Conservation (phyloP, 2,797 vertebrate genomes). For the Craterocephalus amniculus region DNA sequence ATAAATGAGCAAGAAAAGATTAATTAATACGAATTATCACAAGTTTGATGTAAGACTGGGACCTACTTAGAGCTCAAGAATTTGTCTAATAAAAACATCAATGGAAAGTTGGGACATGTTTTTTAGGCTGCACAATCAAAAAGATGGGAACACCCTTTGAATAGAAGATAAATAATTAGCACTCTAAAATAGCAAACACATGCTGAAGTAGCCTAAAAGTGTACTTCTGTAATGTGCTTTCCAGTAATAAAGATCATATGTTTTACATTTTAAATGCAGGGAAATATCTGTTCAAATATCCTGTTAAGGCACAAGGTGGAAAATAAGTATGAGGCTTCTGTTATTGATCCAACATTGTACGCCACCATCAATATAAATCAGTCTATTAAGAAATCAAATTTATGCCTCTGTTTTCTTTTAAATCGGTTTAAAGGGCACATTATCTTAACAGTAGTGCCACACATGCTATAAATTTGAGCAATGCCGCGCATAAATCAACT, state of each 20-base stretch:
- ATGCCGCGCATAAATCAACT: slow-evolving; percentile 19
- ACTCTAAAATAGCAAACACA: too few species aligned
- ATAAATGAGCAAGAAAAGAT: not conserved
- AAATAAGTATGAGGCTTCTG: not conserved
- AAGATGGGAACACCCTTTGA: too few species aligned
- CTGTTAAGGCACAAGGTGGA: not conserved
- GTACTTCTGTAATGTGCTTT: not conserved
- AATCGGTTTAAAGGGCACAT: not conserved
- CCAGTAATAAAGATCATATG: not conserved
- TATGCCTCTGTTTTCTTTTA: not conserved
- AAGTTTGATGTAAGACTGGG: not conserved
- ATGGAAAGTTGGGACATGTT: too few species aligned
- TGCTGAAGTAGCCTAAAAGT: not conserved
- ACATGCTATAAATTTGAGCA: slow-evolving; percentile 14
- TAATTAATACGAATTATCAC: not conserved
- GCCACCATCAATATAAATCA: slow-evolving; percentile 1
- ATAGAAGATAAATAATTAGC: too few species aligned
- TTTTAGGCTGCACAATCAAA: too few species aligned
- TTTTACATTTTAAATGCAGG: not conserved
- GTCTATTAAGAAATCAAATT: not conserved
- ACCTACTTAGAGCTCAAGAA: not conserved
- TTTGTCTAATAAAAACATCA: too few species aligned
- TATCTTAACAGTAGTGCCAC: not conserved
- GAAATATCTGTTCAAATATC: slow-evolving; percentile 6
- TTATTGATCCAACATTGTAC: not conserved